These are phyloP conservation scores for Tetramorium simillimum DNA, from an alignment of 1,140 invertebrate species.

Conservation along the genomic window DNA sequence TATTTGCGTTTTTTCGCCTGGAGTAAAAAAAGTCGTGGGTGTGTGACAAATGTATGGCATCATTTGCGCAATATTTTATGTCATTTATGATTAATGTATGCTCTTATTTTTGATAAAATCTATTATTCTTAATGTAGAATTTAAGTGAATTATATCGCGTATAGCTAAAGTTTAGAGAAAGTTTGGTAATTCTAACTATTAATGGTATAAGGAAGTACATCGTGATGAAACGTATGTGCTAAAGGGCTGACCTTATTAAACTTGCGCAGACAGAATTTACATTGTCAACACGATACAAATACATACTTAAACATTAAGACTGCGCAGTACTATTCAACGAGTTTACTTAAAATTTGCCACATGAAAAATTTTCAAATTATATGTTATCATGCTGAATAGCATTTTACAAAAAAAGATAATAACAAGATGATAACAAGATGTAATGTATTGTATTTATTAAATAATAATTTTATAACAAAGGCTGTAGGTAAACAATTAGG, in stretches of 20 bases:
- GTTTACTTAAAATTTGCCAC: not conserved
- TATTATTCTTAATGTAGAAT: not conserved
- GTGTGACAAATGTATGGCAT: not conserved
- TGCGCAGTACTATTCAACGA: not conserved
- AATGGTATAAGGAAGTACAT: not conserved
- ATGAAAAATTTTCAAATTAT: not conserved
- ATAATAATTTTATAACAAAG: not conserved
- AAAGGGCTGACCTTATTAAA: slow-evolving; percentile 12
- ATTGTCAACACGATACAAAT: slow-evolving; percentile 9
- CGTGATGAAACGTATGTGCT: not conserved
- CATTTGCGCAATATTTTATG: not conserved
- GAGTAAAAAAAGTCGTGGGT: not conserved
- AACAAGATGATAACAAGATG: too few relatives aligned
- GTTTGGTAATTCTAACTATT: slow-evolving; percentile 3
- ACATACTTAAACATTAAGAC: not conserved
- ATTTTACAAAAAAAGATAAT: not conserved
- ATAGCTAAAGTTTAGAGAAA: not conserved
- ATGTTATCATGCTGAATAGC: not conserved
- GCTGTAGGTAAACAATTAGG: not conserved
- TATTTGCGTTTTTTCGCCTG: not conserved
- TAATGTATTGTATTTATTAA: not conserved
- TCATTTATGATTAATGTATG: slow-evolving; percentile 11
- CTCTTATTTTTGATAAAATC: slow-evolving; percentile 10
- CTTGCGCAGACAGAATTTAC: not conserved
- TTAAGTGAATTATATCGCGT: not conserved